Base-by-base conservation (phyloP, 2,113 vertebrate species). In the rabbit (Oryctolagus cuniculus) region DNA sequence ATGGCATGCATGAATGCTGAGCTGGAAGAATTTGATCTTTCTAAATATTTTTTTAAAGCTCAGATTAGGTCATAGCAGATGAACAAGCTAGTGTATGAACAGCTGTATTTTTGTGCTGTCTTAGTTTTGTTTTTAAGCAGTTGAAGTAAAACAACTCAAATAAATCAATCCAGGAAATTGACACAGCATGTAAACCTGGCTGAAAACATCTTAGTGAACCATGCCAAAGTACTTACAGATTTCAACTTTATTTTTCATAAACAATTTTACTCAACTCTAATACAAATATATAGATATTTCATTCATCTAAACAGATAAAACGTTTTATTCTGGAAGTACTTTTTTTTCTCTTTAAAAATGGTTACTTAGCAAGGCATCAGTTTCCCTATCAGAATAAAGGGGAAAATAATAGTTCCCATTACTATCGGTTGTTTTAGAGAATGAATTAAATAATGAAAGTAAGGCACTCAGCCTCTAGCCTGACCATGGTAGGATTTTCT, bases 41-140 rank as follows among this genome's bases (percentile, higher is more conserved):
- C 69, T 91, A 66, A 96, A 77, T 94, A 80, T 11, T 90, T 44
- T 88, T n/a, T 92, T 95, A 61, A 96, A 91, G 38, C 19, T 97
- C 66, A 44, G 31, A 55, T 87, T 63, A 94, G 7, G 13, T 94
- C 24, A 80, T 44, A 69, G 74, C 31, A 36, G 36, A 92, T 91
- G 64, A 96, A 92, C 6, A 83, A 87, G 88, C 89, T 36, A 90
- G 70, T 8, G 31, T 74, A 93, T 8, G 34, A 44, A 87, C 34
- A 63, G 63, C 77, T 64, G 5, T 70, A 64, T 36, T 77, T 94
- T 67, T 38, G 3, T 95, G 49, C 19, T 21, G 21, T 13, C 84
- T 79, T 61, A 69, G 31, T 49, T 31, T 55, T 38, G 49, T 49
- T 77, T 34, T 77, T 25, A 90, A 31, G 3, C 10, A 67, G 73